These are phyloP conservation scores for Macrophya annulata DNA, from an alignment of 2,888 invertebrate genomes.

Conservation along the genomic window DNA sequence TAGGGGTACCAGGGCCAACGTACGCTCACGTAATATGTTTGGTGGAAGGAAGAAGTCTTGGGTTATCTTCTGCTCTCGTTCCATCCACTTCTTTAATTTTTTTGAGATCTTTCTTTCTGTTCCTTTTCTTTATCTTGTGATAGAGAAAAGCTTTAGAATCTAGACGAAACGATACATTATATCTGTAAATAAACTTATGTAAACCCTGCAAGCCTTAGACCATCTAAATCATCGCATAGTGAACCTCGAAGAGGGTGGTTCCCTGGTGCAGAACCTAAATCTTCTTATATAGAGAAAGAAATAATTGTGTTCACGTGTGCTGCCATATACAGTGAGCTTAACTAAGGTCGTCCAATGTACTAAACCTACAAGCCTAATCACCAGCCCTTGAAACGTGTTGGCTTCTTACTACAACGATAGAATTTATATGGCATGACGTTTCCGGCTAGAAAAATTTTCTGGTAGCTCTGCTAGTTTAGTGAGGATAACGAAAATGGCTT, in stretches of 20 bases:
- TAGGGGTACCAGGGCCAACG: constrained; percentile 46
- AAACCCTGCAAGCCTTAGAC: constrained; percentile 9
- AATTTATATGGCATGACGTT: constrained; percentile 73
- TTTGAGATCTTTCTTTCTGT: constrained; percentile 43
- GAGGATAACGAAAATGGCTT: constrained; percentile 46
- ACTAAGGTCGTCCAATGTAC: constrained; percentile 25
- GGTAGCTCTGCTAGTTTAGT: background rate
- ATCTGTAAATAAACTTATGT: background rate
- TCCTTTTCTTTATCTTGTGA: constrained; percentile 40
- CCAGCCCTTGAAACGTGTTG: background rate
- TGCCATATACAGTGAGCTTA: constrained; percentile 47
- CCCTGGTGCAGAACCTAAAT: constrained; percentile 27
- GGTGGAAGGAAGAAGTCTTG: constrained; percentile 26
- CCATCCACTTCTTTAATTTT: constrained; percentile 53
- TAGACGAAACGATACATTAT: background rate
- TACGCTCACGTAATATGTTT: constrained; percentile 8
- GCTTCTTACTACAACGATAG: constrained; percentile 56
- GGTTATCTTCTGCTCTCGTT: constrained; percentile 58
- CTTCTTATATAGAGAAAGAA: constrained; percentile 38
- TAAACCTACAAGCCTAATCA: background rate
- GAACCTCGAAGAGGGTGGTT: constrained; percentile 56
- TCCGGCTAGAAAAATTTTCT: constrained; percentile 65
- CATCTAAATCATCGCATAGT: constrained; percentile 20
- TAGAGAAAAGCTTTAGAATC: background rate
- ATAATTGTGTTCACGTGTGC: constrained; percentile 70